Evolutionary conservation across 2,888 invertebrate genomes (phyloP), one percentile per base, ranked within the genome.

Genomic region (Tiliacea citrago): DNA sequence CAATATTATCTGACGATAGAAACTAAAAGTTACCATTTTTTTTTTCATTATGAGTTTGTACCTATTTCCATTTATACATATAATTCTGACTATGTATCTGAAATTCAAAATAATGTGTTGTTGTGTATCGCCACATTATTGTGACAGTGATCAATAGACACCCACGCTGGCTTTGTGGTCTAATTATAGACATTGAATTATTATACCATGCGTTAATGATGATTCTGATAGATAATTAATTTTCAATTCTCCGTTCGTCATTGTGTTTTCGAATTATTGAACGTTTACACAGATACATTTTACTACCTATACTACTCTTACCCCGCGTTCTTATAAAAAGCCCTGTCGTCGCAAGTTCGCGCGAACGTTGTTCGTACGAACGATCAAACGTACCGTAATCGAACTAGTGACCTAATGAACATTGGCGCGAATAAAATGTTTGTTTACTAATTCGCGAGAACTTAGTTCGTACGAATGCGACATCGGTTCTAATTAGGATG

Each of bases 131-230:
- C 24, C 39, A 39, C 35, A 60, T 47, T 49, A 42, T 61, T 65
- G n/a, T n/a, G n/a, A 77, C 65, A 77, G 49, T 61, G 71, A 77
- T 71, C 71, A 78, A 77, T 71, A 71, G 71, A 21, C 7, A 61
- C 53, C 60, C 51, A 65, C 65, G 13, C 60, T 65, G 53, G 77
- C 77, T 77, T 71, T 77, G 71, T 61, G 71, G 42, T 71, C 29
- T 71, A 66, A 77, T 70, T 65, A 77, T 71, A 77, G 63, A 65
- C 65, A 77, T 60, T 65, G n/a, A 77, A 70, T 77, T 75, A 75
- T 76, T 77, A 68, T 69, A 65, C 70, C 58, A 47, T 13, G 53
- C 60, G 29, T 77, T 77, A 77, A 49, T 77, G 47, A 53, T 77
- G 60, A 53, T 65, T 53, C 58, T 60, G 53, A 58, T 53, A 60